phyloP scores from a whole-genome alignment of 2,113 vertebrate species.

The Albula glossodonta region DNA sequence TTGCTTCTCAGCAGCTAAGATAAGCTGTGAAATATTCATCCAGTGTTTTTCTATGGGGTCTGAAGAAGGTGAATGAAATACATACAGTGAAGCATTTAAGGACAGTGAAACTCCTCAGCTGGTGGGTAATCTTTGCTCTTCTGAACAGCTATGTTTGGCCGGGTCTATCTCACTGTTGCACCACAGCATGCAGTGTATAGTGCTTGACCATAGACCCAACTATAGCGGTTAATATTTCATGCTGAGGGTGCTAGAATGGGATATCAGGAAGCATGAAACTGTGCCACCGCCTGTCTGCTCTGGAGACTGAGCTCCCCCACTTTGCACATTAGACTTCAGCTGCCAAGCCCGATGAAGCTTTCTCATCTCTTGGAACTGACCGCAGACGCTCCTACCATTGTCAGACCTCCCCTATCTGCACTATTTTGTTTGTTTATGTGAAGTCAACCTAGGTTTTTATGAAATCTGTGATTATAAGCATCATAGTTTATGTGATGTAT shows the following conservation, averaged over 20 bases:
- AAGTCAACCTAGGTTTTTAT: not conserved
- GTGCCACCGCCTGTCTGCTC: constrained; percentile 7
- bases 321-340: not conserved
- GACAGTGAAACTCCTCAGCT: not conserved
- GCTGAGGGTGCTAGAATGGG: not conserved
- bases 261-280: not conserved
- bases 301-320: constrained; percentile 1
- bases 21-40: not conserved
- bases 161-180: not conserved
- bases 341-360: not conserved
- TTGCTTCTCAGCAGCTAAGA: not conserved
- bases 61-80: not conserved
- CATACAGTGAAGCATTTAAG: not conserved
- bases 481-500: not conserved
- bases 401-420: not conserved
- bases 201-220: not conserved
- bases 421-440: not conserved
- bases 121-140: not conserved
- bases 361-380: too few relatives aligned
- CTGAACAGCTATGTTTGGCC: not conserved
- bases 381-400: not conserved
- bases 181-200: not conserved
- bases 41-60: not conserved
- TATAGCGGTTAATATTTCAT: constrained; percentile 2
- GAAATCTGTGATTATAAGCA: not conserved